phyloP scores from a whole-genome alignment of 2,113 vertebrate genomes.

The Tragelaphus buxtoni region DNA sequence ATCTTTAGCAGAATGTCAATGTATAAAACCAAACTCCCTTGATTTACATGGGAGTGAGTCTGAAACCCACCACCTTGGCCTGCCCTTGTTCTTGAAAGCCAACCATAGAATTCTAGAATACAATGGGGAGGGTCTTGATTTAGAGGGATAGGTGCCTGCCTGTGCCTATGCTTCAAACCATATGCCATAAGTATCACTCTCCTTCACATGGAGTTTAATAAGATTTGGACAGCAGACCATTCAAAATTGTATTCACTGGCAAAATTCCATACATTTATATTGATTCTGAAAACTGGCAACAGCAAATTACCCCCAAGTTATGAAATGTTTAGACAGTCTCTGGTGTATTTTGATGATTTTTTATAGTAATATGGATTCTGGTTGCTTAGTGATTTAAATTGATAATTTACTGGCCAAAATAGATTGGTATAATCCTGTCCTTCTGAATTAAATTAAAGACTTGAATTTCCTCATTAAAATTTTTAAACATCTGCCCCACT shows the following conservation, averaged over 20 bases:
- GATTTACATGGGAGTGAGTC: background rate
- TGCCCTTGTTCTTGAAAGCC: background rate
- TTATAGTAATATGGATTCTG: background rate
- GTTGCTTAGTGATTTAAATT: conserved; percentile 62
- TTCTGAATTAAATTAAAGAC: conserved; percentile 58
- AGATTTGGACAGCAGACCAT: background rate
- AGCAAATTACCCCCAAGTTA: background rate
- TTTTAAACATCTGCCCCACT: conserved; percentile 49
- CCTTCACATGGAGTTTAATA: conserved; percentile 12
- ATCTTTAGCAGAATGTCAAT: background rate
- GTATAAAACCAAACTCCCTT: background rate
- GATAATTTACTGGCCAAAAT: conserved; percentile 42
- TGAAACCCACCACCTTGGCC: background rate
- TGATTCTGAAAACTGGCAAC: conserved; percentile 21
- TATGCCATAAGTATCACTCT: background rate
- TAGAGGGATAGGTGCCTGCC: background rate
- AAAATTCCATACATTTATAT: background rate
- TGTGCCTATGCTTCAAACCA: background rate
- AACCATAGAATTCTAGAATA: background rate
- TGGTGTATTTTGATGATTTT: conserved; percentile 40
- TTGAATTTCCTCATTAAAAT: conserved; percentile 61
- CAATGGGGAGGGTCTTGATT: background rate
- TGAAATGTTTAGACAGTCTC: conserved; percentile 29
- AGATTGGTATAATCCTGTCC: conserved; percentile 47
- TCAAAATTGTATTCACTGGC: conserved; percentile 20